Conservation (phyloP, 1,140 invertebrate genomes). For the Drosophila tristis region DNA sequence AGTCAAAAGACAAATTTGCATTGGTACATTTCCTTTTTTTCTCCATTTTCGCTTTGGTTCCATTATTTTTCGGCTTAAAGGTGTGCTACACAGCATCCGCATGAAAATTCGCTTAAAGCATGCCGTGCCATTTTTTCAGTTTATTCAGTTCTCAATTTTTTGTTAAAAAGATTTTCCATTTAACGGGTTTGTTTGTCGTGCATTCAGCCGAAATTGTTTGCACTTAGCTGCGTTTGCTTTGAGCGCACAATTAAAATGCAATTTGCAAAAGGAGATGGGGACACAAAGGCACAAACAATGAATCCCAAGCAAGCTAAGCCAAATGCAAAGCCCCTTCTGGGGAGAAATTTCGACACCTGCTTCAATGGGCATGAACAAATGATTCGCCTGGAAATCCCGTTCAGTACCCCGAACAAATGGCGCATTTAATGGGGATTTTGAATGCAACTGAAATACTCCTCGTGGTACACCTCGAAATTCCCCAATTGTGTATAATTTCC, state of each 20-base stretch:
- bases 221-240: slow-evolving; percentile 66
- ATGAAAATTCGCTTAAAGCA: slow-evolving; percentile 50
- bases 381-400: neutral
- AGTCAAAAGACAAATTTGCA: slow-evolving; percentile 81
- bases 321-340: slow-evolving; percentile 19
- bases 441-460: neutral
- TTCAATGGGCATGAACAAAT: slow-evolving; percentile 12
- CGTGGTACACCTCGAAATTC: too few relatives aligned
- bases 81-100: slow-evolving; percentile 7
- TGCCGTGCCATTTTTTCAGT: slow-evolving; percentile 20
- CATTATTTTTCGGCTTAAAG: slow-evolving; percentile 20
- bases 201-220: slow-evolving; percentile 73
- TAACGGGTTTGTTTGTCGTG: slow-evolving; percentile 59
- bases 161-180: too few relatives aligned
- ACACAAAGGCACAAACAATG: slow-evolving; percentile 45
- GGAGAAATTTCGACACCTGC: slow-evolving; percentile 40
- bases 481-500: too few relatives aligned
- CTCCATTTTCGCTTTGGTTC: neutral
- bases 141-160: neutral
- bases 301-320: slow-evolving; percentile 17
- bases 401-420: slow-evolving; percentile 13
- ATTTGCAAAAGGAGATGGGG: slow-evolving; percentile 53
- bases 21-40: slow-evolving; percentile 39
- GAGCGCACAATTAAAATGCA: slow-evolving; percentile 76
- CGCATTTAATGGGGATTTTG: slow-evolving; percentile 31